These are phyloP conservation scores for Gambelia wislizenii DNA, from an alignment of 2,797 vertebrate species.

Conservation along the genomic window DNA sequence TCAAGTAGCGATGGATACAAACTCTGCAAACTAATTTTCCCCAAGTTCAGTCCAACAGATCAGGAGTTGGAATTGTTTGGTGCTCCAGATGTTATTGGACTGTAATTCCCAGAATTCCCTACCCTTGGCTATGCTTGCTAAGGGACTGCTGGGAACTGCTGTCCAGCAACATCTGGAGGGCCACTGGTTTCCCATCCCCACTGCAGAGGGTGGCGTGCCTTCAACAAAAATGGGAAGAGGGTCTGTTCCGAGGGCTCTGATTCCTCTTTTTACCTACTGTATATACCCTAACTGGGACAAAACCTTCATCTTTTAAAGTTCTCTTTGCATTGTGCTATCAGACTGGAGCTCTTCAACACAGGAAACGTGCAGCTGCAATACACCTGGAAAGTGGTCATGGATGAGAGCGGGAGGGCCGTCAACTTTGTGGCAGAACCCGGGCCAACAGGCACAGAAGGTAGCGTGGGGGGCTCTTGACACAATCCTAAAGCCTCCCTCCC, in stretches of 20 bases:
- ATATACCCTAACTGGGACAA: background rate
- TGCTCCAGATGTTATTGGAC: too few relatives aligned
- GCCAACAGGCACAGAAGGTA: background rate
- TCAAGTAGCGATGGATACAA: background rate
- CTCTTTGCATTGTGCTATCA: constrained; percentile 60
- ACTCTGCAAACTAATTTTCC: background rate
- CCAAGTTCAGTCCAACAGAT: too few relatives aligned
- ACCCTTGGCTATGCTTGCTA: too few relatives aligned
- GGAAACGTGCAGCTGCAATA: constrained; percentile 86
- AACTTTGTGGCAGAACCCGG: constrained; percentile 28
- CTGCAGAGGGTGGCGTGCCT: background rate
- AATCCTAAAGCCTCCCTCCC: background rate
- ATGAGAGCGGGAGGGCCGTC: constrained; percentile 54
- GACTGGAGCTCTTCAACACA: constrained; percentile 83
- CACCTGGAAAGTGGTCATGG: constrained; percentile 78
- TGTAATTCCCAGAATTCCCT: too few relatives aligned
- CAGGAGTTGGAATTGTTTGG: too few relatives aligned
- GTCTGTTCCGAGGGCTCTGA: background rate
- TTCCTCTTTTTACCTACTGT: background rate
- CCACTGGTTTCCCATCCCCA: too few relatives aligned
- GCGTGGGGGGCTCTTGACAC: background rate
- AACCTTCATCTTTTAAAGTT: background rate
- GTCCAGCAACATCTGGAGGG: too few relatives aligned
- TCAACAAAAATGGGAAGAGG: background rate
- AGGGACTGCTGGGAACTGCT: too few relatives aligned